Percentiles rank a stretch among this genome's conserved stretches.
Conservation (phyloP, 1,140 invertebrate genomes). For the Adoxophyes honmai region DNA sequence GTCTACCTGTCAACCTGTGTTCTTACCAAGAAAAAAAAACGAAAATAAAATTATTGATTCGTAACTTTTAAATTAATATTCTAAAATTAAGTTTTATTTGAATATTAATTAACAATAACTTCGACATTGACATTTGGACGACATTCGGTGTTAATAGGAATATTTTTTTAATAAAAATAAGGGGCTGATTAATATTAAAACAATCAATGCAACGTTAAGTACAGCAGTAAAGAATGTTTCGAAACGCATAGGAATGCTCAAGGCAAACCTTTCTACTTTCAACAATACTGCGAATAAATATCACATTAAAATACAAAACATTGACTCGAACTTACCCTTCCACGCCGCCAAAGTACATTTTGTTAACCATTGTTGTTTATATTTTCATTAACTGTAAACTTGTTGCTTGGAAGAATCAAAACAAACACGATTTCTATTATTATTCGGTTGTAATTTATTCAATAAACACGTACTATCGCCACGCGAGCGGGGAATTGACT, state of each 20-base stretch:
- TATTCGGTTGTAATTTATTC: no score
- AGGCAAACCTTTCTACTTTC: constrained; percentile 65
- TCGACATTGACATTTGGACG: constrained; percentile 13
- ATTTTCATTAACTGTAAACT: constrained; percentile 28
- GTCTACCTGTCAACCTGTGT: no score
- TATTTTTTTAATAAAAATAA: background rate
- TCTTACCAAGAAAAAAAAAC: no score
- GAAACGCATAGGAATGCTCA: constrained; percentile 47
- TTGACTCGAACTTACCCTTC: constrained; percentile 51
- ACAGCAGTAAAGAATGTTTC: constrained; percentile 25
- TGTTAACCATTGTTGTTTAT: constrained; percentile 31
- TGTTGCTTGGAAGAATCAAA: background rate
- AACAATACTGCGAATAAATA: constrained; percentile 24
- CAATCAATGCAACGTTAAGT: constrained; percentile 16
- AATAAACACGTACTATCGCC: constrained; percentile 25
- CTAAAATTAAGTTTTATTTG: background rate
- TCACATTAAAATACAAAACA: constrained; percentile 18
- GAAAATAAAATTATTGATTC: no score
- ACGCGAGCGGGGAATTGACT: constrained; percentile 38
- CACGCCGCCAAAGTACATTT: constrained; percentile 60
- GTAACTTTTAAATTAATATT: no score
- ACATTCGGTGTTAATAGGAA: background rate
- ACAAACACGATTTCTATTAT: constrained; percentile 4
- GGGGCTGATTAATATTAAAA: background rate
- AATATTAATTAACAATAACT: constrained; percentile 8